These are phyloP conservation scores for Amia ocellicauda DNA, from an alignment of 2,113 vertebrate genomes.

Conservation along the genomic window DNA sequence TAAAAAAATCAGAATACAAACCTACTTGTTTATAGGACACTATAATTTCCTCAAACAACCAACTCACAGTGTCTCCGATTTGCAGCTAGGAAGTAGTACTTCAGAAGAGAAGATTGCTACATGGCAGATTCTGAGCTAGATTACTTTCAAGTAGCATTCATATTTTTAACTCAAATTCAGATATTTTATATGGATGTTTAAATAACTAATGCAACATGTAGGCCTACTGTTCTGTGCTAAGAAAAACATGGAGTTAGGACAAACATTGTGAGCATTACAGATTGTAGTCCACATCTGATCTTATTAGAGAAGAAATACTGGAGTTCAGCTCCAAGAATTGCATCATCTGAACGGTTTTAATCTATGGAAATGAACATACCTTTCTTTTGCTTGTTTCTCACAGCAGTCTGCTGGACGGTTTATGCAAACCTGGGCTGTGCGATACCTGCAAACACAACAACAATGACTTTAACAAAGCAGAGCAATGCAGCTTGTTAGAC, in stretches of 20 bases:
- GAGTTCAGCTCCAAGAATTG: too few relatives aligned
- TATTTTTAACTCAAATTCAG: neutral
- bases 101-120: neutral
- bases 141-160: neutral
- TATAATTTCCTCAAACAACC: neutral
- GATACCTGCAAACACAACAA: conserved; percentile 6
- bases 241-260: too few relatives aligned
- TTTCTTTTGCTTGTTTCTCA: neutral
- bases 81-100: neutral
- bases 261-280: too few relatives aligned
- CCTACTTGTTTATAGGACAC: neutral
- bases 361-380: neutral
- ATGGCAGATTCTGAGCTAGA: neutral
- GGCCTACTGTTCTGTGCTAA: too few relatives aligned
- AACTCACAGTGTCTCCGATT: neutral
- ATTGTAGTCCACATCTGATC: too few relatives aligned
- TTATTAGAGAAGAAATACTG: too few relatives aligned
- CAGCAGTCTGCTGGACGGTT: neutral
- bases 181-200: too few relatives aligned
- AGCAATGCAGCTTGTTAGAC: too few relatives aligned
- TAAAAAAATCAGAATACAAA: conserved; percentile 1
- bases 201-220: too few relatives aligned
- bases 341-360: too few relatives aligned
- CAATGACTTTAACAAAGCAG: neutral
- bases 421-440: neutral